Evolutionary conservation across 2,797 vertebrate genomes (phyloP).

Genomic region (Coregonus ussuriensis): DNA sequence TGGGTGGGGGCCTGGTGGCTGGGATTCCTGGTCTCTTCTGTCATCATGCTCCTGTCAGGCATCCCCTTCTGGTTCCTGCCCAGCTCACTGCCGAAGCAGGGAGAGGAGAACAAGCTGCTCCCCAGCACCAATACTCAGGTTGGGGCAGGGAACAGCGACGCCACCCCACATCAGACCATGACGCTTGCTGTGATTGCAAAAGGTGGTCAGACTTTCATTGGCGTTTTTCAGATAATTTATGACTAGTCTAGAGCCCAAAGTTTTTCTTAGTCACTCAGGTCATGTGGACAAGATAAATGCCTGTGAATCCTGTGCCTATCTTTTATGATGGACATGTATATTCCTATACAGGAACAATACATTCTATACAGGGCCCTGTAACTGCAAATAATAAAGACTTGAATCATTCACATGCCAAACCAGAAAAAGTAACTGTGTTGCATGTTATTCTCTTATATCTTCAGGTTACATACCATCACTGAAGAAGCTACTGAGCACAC

Average conservation of each 20-base stretch:
- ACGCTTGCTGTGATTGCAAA: constrained; percentile 69
- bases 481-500: constrained; percentile 71
- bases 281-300: background rate
- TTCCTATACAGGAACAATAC: background rate
- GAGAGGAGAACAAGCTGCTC: constrained; percentile 19
- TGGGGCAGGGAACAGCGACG: background rate
- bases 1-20: constrained; percentile 92
- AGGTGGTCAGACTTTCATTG: constrained; percentile 48
- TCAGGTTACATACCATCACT: constrained; percentile 75
- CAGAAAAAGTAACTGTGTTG: background rate
- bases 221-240: too few relatives aligned
- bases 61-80: constrained; percentile 87
- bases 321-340: background rate
- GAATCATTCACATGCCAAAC: background rate
- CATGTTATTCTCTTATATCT: background rate
- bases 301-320: background rate
- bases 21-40: constrained; percentile 82
- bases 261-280: background rate
- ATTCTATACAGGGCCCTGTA: background rate
- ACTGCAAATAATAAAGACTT: background rate
- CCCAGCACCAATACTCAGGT: background rate
- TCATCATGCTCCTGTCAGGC: constrained; percentile 74
- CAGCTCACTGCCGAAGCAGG: constrained; percentile 68
- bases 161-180: constrained; percentile 25
- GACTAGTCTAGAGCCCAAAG: too few relatives aligned